These are phyloP conservation scores for crab-eating macaque (Macaca fascicularis) DNA, from an alignment of 2,113 vertebrate species.

Conservation along the genomic window DNA sequence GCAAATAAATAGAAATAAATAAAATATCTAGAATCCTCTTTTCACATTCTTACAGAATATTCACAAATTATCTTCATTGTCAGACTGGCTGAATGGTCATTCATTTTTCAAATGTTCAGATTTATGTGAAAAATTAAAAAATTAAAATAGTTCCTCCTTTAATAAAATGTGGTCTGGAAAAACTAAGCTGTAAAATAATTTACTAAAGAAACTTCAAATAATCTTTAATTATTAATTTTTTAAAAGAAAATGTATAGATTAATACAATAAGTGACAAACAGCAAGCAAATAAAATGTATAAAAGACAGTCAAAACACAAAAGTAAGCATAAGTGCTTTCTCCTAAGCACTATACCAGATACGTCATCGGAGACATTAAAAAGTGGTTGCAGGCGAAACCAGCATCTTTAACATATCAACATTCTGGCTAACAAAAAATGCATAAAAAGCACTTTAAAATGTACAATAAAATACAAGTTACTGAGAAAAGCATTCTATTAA, in stretches of 20 bases:
- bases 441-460: neutral
- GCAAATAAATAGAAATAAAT: neutral
- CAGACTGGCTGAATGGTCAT: neutral
- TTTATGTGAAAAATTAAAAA: neutral
- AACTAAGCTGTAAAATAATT: neutral
- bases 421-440: neutral
- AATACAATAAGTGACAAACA: neutral
- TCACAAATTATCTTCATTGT: neutral
- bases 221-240: neutral
- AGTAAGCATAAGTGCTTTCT: accelerated
- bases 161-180: neutral
- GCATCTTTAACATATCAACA: neutral
- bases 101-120: neutral
- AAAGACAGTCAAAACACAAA: neutral
- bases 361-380: accelerated
- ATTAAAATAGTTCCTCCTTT: neutral
- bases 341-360: neutral
- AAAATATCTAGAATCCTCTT: neutral
- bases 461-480: neutral
- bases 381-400: neutral
- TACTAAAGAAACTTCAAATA: neutral
- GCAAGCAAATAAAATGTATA: neutral
- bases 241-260: neutral
- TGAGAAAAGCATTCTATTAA: neutral
- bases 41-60: neutral